Evolutionary conservation across 2,797 vertebrate genomes (phyloP), one percentile per base, ranked within the genome.

Genomic region (Syncerus caffer): DNA sequence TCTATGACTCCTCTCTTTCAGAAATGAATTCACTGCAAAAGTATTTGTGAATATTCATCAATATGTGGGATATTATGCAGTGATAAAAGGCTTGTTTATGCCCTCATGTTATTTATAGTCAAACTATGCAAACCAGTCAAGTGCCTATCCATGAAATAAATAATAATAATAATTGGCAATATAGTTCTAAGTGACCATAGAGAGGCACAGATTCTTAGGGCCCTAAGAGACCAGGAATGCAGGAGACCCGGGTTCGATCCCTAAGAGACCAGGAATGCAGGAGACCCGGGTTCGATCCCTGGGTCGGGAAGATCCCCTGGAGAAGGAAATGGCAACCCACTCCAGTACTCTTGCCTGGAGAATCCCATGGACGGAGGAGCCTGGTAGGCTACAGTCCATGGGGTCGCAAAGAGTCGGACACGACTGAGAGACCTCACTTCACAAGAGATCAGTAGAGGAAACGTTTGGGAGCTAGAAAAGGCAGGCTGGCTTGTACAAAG

Each of bases 11-110:
- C 34, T 83, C 76, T 93, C 55, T 93, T 90, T 96, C 38, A 92
- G 45, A 93, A 92, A 83, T 93, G 34, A 94, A 93, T 47, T 94
- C 34, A 58, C 87, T 17, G 60, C 51, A 51, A 83, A 88, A 83
- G 55, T 95, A 89, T 74, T 96, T 94, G 11, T 97, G 92, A 96
- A 89, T 96, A 93, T 21, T 93, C 51, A 80, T 57, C 76, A 95
- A 13, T 78, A 60, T 74, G 31, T 95, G 34, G 2, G 29, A 71
- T 95, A 34, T 91, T 95, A 74, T 90, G 55, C 60, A 94, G 51
- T 96, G 17, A 78, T 76, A 60, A 85, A 97, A 92, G 53, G n/a
- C 45, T 25, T 84, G 4, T 92, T 55, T 83, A 55, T 93, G 29
- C 55, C 85, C 42, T 62, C 42, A 85, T 19, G 19, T 92, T 97